These are phyloP conservation scores for Pseudococcus viburni DNA, from an alignment of 2,888 invertebrate species.

Conservation along the genomic window DNA sequence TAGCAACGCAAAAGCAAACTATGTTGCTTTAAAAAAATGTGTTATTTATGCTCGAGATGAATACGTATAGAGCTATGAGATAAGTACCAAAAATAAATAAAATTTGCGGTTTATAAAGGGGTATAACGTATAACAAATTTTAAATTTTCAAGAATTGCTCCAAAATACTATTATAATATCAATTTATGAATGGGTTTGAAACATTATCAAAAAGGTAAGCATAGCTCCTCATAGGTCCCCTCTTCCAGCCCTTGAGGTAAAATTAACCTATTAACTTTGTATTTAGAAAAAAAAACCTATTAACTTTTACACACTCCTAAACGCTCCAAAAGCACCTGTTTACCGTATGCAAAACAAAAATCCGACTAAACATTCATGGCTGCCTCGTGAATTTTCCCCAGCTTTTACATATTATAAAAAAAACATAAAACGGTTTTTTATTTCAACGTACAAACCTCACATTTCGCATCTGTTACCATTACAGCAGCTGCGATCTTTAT, in stretches of 20 bases:
- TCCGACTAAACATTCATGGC: not conserved
- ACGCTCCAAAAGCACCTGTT: not conserved
- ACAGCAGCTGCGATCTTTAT: conserved; percentile 29
- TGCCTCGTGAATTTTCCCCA: not conserved
- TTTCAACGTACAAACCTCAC: not conserved
- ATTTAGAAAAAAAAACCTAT: not conserved
- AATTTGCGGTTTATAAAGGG: no score
- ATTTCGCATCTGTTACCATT: conserved; percentile 24
- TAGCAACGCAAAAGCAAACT: no score
- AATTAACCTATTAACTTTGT: not conserved
- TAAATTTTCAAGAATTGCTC: no score
- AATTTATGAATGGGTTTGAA: no score
- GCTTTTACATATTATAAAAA: not conserved
- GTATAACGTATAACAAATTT: no score
- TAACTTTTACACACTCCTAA: not conserved
- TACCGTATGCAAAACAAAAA: not conserved
- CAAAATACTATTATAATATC: no score
- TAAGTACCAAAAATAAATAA: no score
- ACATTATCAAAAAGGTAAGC: no score
- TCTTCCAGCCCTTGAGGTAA: not conserved
- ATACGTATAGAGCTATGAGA: no score
- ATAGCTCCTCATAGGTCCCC: no score
- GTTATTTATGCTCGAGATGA: no score
- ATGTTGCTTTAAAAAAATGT: no score
- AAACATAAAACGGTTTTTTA: not conserved